A percentile compares a stretch with the other conserved stretches of the same genome.
These are phyloP conservation scores for Oryzias javanicus DNA, from an alignment of 2,113 vertebrate species.

Conservation along the genomic window DNA sequence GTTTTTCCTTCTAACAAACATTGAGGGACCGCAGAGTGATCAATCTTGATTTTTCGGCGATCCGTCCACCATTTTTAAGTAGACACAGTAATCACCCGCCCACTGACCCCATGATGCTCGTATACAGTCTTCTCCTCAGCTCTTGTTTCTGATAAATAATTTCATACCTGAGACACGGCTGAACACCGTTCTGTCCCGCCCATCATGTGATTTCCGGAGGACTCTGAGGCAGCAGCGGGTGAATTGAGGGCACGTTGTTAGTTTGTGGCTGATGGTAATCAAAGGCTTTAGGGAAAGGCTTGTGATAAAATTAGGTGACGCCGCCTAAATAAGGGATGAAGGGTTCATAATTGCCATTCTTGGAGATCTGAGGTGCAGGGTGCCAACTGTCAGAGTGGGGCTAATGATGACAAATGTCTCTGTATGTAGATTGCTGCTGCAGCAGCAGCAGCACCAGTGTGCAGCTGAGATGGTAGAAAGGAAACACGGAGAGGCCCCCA, in stretches of 20 bases:
- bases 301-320: slow-evolving; percentile 79
- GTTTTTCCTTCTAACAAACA: not conserved
- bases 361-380: slow-evolving; percentile 91
- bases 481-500: slow-evolving; percentile 50
- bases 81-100: slow-evolving; percentile 79
- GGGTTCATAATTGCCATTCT: slow-evolving; percentile 89
- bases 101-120: slow-evolving; percentile 76
- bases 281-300: slow-evolving; percentile 64
- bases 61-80: slow-evolving; percentile 65
- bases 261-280: slow-evolving; percentile 66
- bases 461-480: slow-evolving; percentile 60
- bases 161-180: slow-evolving; percentile 57
- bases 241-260: slow-evolving; percentile 24
- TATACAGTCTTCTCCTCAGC: slow-evolving; percentile 44
- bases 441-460: slow-evolving; percentile 66
- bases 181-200: slow-evolving; percentile 23
- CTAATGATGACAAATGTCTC: slow-evolving; percentile 99
- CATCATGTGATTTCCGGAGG: slow-evolving; percentile 19
- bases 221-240: slow-evolving; percentile 25
- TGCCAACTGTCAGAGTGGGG: slow-evolving; percentile 97
- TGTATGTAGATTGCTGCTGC: slow-evolving; percentile 93
- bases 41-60: slow-evolving; percentile 75
- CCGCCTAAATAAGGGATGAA: slow-evolving; percentile 85
- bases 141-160: slow-evolving; percentile 38
- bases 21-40: slow-evolving; percentile 57